Conservation (phyloP, 2,797 vertebrate species). For the Ptychadena robeensis region DNA sequence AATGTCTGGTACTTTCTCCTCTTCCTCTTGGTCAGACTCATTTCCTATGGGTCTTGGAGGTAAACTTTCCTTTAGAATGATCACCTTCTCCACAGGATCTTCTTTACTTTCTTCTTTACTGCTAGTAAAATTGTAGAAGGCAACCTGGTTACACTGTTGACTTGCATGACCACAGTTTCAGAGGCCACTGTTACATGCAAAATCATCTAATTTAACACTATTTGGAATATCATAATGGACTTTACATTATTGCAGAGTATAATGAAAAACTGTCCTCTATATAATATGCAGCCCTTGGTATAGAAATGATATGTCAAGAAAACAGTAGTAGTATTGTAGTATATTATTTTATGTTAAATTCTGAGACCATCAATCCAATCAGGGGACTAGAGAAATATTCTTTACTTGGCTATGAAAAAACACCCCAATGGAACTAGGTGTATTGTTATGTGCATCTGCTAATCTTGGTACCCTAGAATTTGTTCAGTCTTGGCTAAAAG, state of each 20-base stretch:
- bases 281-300: neutral
- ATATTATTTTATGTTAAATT: too few species aligned
- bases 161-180: neutral
- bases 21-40: conserved; percentile 56
- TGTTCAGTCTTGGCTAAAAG: neutral
- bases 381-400: neutral
- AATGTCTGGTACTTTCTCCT: conserved; percentile 73
- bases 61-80: conserved; percentile 58
- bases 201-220: neutral
- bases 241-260: neutral
- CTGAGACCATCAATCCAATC: neutral
- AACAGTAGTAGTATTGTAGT: too few species aligned
- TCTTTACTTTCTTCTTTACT: conserved; percentile 30
- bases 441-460: neutral
- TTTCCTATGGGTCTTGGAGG: conserved; percentile 61
- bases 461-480: neutral
- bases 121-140: conserved; percentile 17
- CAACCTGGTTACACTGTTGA: neutral
- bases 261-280: neutral
- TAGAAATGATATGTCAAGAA: too few species aligned
- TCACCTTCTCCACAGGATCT: conserved; percentile 14
- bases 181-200: neutral
- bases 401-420: neutral
- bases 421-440: neutral
- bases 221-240: neutral